Evolutionary conservation across 2,797 vertebrate genomes (phyloP).

Genomic region (Muscicapa striata): DNA sequence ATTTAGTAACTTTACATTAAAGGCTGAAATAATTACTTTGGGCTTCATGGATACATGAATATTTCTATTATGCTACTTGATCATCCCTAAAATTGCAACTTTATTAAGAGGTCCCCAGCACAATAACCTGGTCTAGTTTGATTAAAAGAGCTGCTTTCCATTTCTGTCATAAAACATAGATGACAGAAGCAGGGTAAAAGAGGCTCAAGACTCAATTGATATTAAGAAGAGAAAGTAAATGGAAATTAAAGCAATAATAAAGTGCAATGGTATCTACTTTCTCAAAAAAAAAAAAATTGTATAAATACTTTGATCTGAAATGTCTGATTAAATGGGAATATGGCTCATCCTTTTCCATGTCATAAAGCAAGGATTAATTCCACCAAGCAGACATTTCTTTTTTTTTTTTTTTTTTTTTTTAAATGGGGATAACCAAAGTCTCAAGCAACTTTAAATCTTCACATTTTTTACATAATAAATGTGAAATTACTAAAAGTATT

Average conservation of each 20-base stretch:
- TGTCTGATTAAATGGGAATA: neutral
- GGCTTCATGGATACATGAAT: constrained; percentile 39
- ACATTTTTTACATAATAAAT: neutral
- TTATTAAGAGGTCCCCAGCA: constrained; percentile 25
- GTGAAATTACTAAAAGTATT: neutral
- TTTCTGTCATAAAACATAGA: constrained; percentile 13
- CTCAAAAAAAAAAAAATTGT: neutral
- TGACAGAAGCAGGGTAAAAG: neutral
- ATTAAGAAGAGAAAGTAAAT: neutral
- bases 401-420: neutral
- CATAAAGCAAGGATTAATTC: neutral
- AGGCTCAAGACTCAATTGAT: neutral
- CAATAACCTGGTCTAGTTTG: constrained; percentile 6
- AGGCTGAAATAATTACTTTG: constrained; percentile 47
- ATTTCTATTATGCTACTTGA: constrained; percentile 58
- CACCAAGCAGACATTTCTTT: neutral
- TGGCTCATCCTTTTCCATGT: neutral
- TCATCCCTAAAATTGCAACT: constrained; percentile 54
- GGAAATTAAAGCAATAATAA: constrained; percentile 12
- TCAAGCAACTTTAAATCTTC: neutral
- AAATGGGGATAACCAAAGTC: neutral
- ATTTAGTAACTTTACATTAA: constrained; percentile 32
- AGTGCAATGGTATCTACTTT: neutral
- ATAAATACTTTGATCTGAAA: neutral
- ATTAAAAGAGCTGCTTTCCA: constrained; percentile 18